These are phyloP conservation scores for Morone saxatilis DNA, from an alignment of 2,113 vertebrate genomes.

Conservation along the genomic window DNA sequence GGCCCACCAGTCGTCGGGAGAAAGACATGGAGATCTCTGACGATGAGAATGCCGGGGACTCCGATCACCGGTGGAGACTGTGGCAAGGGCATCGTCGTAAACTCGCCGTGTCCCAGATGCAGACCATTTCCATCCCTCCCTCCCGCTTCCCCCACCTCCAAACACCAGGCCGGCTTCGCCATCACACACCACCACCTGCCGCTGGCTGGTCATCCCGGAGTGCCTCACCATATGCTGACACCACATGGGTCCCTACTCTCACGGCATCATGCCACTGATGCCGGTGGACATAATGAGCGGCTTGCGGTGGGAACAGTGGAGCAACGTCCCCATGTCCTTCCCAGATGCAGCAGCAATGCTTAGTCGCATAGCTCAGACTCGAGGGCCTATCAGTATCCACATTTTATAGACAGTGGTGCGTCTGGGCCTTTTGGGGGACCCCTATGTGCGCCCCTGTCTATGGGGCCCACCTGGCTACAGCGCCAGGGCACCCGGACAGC, in stretches of 20 bases:
- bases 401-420: conserved; percentile 86
- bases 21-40: conserved; percentile 99
- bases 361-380: conserved; percentile 95
- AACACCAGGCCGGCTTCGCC: conserved; percentile 85
- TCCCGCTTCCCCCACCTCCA: conserved; percentile 89
- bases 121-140: conserved; percentile 87
- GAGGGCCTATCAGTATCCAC: conserved; percentile 90
- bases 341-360: conserved; percentile 99
- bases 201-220: conserved; percentile 76
- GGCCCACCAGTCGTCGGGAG: conserved; percentile 94
- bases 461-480: conserved; percentile 76
- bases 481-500: conserved; percentile 84
- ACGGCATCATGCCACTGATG: conserved; percentile 91
- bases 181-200: conserved; percentile 81
- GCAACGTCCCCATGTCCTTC: conserved; percentile 96
- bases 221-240: conserved; percentile 89
- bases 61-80: conserved; percentile 91
- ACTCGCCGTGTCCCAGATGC: conserved; percentile 87
- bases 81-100: conserved; percentile 93
- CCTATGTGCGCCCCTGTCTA: conserved; percentile 88
- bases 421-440: conserved; percentile 88
- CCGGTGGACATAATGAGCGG: conserved; percentile 95
- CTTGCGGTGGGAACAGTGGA: conserved; percentile 91
- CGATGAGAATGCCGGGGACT: conserved; percentile 92
- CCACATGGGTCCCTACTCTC: conserved; percentile 89